Evolutionary conservation across 2,797 vertebrate genomes (phyloP), one percentile per base, ranked within the genome.

Genomic region (Hypotaenidia okinawae): DNA sequence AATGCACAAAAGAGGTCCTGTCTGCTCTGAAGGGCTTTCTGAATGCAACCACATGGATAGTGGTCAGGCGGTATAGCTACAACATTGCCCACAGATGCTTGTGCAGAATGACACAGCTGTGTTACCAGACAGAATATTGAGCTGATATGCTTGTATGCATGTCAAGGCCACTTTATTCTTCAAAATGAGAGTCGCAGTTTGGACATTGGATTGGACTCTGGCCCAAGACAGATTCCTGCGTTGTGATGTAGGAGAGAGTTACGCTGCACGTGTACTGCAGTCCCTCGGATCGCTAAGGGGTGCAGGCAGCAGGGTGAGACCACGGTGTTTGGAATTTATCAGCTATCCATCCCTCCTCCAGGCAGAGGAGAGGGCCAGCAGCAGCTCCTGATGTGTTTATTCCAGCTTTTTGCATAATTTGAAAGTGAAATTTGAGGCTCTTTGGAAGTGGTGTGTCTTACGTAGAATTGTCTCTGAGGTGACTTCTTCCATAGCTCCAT

Each of bases 231-330:
- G 54, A 49, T 66, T 75, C 51, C 47, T 55, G 32, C 22, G 1
- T 52, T 68, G 66, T 0, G 0, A 18, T 63, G 14, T 24, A 10
- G 61, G 35, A 64, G 32, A 24, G 41, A 43, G 43, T 84, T 79
- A 10, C 3, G 2, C 43, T 86, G 28, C 13, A 13, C 23, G 9
- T 9, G 0, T 74, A 6, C 21, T 54, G 1, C n/a, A 7, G 1
- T 41, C 1, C 0, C 33, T 92, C 51, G 11, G 6, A 30, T 82
- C 5, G 1, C 55, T 73, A 35, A 87, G 87, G 28, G 47, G 25
- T 13, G 13, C 21, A 27, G 52, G 23, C 30, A 85, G 57, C 61
- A 24, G n/a, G 30, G 32, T 21, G 35, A 75, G 30, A 54, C 10
- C 8, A 7, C 45, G 4, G 9, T 77, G 10, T 35, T 28, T 25